A percentile compares a stretch with the other conserved stretches of the same genome.
phyloP scores from a whole-genome alignment of 92 coral and sea anemone species.

The Micromussa lordhowensis region DNA sequence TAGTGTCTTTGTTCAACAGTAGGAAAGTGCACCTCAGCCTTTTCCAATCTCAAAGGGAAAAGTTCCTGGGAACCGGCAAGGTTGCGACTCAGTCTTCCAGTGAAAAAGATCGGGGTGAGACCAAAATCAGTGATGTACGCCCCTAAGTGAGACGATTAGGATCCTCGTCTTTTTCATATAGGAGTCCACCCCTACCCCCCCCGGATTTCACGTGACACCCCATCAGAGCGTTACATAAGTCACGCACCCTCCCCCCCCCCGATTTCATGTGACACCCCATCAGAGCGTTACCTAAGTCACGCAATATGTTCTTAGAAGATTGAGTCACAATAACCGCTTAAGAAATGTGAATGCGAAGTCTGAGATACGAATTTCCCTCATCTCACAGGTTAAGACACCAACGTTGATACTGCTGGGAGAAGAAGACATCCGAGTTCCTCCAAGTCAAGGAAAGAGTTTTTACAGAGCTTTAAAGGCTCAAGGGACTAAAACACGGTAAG shows the following conservation, averaged over 20 bases:
- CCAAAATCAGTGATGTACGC: no score
- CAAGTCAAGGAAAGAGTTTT: constrained; percentile 82
- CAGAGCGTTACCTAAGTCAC: background rate
- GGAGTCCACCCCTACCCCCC: no score
- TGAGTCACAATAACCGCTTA: background rate
- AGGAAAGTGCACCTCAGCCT: no score
- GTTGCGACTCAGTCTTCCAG: no score
- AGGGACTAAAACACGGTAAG: constrained; percentile 84
- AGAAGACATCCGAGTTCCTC: constrained; percentile 86
- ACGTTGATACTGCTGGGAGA: constrained; percentile 81
- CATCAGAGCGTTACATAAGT: background rate
- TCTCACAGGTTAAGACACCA: constrained; percentile 77
- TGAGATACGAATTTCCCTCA: background rate
- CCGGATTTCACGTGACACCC: no score
- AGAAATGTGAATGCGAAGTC: background rate
- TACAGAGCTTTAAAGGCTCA: constrained; percentile 68
- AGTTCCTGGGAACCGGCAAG: no score
- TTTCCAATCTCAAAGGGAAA: no score
- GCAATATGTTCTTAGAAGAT: background rate
- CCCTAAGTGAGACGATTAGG: no score
- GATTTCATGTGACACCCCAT: no score
- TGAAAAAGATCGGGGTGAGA: background rate
- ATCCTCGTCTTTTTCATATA: no score
- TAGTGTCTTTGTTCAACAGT: background rate
- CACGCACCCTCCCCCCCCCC: background rate